Evolutionary conservation across 1,140 invertebrate genomes (phyloP).

Genomic region (Drosophila triauraria): DNA sequence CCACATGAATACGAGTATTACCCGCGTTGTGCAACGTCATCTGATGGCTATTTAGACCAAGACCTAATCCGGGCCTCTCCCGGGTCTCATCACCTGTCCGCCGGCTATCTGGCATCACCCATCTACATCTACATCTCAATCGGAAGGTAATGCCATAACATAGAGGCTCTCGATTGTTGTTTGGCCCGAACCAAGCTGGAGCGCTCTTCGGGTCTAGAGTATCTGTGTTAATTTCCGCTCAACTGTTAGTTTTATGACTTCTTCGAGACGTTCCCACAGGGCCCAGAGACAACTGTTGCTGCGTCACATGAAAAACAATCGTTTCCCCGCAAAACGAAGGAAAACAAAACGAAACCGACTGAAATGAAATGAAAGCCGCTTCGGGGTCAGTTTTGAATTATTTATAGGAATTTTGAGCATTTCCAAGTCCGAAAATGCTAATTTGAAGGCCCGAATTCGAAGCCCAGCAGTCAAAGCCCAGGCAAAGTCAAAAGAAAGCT

Average conservation of each 20-base stretch:
- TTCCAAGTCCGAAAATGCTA: slow-evolving; percentile 64
- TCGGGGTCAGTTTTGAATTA: slow-evolving; percentile 69
- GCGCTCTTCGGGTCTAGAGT: slow-evolving; percentile 36
- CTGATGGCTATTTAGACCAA: slow-evolving; percentile 40
- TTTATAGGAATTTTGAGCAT: slow-evolving; percentile 59
- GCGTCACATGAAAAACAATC: slow-evolving; percentile 68
- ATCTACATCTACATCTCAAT: slow-evolving; percentile 69
- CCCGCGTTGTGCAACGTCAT: slow-evolving; percentile 56
- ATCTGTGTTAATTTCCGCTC: slow-evolving; percentile 79
- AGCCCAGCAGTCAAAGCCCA: slow-evolving; percentile 30
- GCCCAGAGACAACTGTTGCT: slow-evolving; percentile 45
- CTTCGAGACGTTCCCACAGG: slow-evolving; percentile 69
- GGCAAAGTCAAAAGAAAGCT: slow-evolving; percentile 70
- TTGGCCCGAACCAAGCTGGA: slow-evolving; percentile 41
- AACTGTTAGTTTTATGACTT: slow-evolving; percentile 79
- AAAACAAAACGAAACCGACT: slow-evolving; percentile 38
- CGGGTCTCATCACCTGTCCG: slow-evolving; percentile 39
- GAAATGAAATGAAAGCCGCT: slow-evolving; percentile 58
- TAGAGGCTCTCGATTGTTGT: slow-evolving; percentile 51
- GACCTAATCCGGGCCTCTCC: slow-evolving; percentile 48
- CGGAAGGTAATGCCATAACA: slow-evolving; percentile 41
- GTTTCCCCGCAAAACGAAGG: slow-evolving; percentile 11
- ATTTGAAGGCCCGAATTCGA: slow-evolving; percentile 38
- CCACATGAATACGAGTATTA: slow-evolving; percentile 17
- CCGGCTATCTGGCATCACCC: slow-evolving; percentile 24